Percentiles rank a stretch among this genome's conserved stretches.
phyloP scores from a whole-genome alignment of 2,888 invertebrate species.

The Galerucella nymphaeae region DNA sequence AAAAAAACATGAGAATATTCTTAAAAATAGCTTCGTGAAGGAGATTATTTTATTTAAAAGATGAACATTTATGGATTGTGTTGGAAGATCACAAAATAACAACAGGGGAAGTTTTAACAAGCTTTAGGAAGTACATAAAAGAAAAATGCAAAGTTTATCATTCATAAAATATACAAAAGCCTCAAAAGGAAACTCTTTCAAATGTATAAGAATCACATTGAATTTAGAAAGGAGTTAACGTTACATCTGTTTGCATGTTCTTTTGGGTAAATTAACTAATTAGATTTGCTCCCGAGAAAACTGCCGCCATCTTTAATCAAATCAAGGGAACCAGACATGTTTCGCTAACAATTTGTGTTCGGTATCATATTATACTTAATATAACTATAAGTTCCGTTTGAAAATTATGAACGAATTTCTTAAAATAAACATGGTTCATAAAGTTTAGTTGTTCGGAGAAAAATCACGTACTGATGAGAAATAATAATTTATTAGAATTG shows the following conservation, averaged over 20 bases:
- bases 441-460: conserved; percentile 6
- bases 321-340: neutral
- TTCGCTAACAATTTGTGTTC: neutral
- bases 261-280: neutral
- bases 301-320: neutral
- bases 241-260: neutral
- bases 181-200: too few species aligned
- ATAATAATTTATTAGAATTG: conserved; percentile 1
- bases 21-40: too few species aligned
- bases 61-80: too few species aligned
- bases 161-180: too few species aligned
- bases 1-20: neutral
- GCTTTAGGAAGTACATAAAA: too few species aligned
- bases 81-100: too few species aligned
- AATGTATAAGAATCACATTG: neutral
- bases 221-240: neutral
- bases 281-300: neutral
- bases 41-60: neutral
- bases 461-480: conserved; percentile 10
- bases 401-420: neutral
- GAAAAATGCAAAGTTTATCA: too few species aligned
- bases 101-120: too few species aligned
- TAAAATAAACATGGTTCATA: conserved; percentile 5
- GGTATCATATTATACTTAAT: neutral
- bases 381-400: conserved; percentile 1